Evolutionary conservation across 2,797 vertebrate species (phyloP).

Genomic region (Poecilia velifera): DNA sequence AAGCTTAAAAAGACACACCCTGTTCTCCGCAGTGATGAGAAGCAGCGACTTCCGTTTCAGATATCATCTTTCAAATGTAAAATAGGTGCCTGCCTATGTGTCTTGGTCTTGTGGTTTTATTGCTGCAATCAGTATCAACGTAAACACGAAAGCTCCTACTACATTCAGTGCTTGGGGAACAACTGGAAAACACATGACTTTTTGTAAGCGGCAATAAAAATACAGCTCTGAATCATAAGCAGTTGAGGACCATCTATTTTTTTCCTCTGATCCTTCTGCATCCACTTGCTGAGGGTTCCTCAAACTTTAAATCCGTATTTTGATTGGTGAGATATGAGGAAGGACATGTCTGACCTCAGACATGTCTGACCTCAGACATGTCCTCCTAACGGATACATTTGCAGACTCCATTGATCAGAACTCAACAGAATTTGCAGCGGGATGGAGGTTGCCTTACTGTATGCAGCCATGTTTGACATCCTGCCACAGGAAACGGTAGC

Average conservation of each 20-base stretch:
- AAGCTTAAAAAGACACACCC: constrained; percentile 48
- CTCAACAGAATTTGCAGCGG: constrained; percentile 32
- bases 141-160: background rate
- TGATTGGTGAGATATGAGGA: constrained; percentile 2
- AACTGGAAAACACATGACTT: background rate
- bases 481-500: constrained; percentile 68
- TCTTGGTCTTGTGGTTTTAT: constrained; percentile 12
- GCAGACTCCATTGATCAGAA: constrained; percentile 30
- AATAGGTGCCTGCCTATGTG: background rate
- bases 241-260: constrained; percentile 10
- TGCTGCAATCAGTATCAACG: background rate
- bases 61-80: constrained; percentile 15
- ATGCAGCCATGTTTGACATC: constrained; percentile 54
- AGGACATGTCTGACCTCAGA: constrained; percentile 8
- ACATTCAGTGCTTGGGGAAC: background rate
- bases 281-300: constrained; percentile 5
- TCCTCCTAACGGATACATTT: background rate
- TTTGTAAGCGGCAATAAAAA: constrained; percentile 5
- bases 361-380: constrained; percentile 5
- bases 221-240: constrained; percentile 19
- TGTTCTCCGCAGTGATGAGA: constrained; percentile 26
- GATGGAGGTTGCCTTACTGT: constrained; percentile 25
- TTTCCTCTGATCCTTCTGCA: background rate
- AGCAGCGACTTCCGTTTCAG: constrained; percentile 43
- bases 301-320: constrained; percentile 22